Evolutionary conservation across 2,797 vertebrate species (phyloP).

Genomic region (Acanthiza pusilla): DNA sequence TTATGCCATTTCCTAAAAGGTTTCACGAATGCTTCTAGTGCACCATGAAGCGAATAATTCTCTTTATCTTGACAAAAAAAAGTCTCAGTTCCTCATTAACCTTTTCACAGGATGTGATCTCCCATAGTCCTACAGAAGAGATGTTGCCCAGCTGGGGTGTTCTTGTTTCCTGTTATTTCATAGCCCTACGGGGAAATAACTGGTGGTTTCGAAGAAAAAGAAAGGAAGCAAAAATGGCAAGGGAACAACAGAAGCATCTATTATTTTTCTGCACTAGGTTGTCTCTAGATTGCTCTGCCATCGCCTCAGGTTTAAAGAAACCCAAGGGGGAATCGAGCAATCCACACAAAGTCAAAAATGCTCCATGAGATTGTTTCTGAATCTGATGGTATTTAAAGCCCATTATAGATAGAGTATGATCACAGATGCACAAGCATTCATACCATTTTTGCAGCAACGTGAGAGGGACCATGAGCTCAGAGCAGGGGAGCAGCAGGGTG

Average conservation of each 20-base stretch:
- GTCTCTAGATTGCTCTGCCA: not conserved
- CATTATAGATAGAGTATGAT: not conserved
- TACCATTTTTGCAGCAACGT: not conserved
- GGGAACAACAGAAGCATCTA: constrained; percentile 21
- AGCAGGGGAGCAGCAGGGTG: not conserved
- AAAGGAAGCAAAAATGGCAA: constrained; percentile 22
- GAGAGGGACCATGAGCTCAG: not conserved
- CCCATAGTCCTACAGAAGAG: not conserved
- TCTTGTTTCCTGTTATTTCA: constrained; percentile 31
- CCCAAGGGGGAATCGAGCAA: constrained; percentile 4
- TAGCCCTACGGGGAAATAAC: constrained; percentile 35
- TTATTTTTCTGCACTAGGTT: not conserved
- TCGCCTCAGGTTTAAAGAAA: constrained; percentile 15
- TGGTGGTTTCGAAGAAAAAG: constrained; percentile 15
- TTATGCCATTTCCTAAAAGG: not conserved
- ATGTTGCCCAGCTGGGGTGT: not conserved
- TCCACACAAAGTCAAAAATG: not conserved
- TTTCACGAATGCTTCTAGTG: not conserved
- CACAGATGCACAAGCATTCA: not conserved
- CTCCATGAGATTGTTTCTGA: not conserved
- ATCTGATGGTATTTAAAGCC: not conserved
- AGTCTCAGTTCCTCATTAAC: not conserved
- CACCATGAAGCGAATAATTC: not conserved
- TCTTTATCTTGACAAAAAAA: not conserved
- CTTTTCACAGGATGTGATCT: not conserved